Evolutionary conservation across 2,797 vertebrate genomes (phyloP), one percentile per base, ranked within the genome.

Genomic region (Thamnophis elegans): DNA sequence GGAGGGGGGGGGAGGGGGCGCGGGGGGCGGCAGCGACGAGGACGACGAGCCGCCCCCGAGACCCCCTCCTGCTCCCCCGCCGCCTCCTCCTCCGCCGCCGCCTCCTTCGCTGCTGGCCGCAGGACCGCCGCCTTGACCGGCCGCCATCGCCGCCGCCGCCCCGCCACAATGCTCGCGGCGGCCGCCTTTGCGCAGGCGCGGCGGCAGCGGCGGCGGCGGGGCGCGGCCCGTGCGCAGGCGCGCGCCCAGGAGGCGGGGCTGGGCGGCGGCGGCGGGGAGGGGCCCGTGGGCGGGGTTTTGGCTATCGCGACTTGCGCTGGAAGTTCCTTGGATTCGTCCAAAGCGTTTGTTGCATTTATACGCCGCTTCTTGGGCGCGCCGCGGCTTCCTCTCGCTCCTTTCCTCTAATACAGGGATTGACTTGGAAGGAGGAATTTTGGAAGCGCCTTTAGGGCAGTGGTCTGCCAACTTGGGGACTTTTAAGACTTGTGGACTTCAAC

Each of bases 61-160:
- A 97, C 98, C 97, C 97, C 78, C 73, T 0, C 56, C 86, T 0
- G n/a, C 73, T 0, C 59, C 25, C 4, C 5, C 89, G 16, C 47
- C 87, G 0, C 73, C 65, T 0, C 47, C 87, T 0, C 88, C 0
- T 32, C 26, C 10, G 0, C 56, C 65, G 14, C 85, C 36, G 16
- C 90, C 47, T 1, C 85, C 91, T 2, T 42, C 62, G 3, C 90
- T 36, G 20, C 85, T 51, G 20, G 42, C 55, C 68, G 65, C 54
- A 32, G 88, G 16, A 59, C 91, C 91, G 54, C 98, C 98, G 97
- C 98, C 98, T 97, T 98, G 98, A 98, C 98, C 98, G 94, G 98
- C 98, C 98, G 99, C 99, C 99, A 99, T 99, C 47, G 55, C 96
- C 96, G 96, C 97, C 97, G 94, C 93, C 97, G 94, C 58, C 88